Evolutionary conservation across 1,140 invertebrate genomes (phyloP).

Genomic region (Cyclina sinensis): DNA sequence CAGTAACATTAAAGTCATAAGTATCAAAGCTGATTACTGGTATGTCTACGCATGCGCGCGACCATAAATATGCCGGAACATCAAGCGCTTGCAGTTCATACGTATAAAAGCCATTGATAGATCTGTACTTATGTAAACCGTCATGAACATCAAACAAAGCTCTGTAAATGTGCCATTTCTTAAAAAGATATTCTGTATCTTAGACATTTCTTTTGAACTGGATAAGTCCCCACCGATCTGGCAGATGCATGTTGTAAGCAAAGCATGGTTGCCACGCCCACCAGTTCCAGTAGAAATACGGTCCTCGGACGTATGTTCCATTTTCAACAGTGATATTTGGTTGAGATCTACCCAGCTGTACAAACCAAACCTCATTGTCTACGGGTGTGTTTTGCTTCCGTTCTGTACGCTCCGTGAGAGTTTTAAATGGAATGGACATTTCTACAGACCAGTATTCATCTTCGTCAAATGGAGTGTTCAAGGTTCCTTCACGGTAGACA

Average conservation of each 20-base stretch:
- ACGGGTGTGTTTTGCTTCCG: background rate
- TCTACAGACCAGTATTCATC: slow-evolving; percentile 55
- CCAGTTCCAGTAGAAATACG: background rate
- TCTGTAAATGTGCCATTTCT: slow-evolving; percentile 43
- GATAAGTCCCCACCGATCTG: slow-evolving; percentile 47
- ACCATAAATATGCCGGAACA: slow-evolving; percentile 31
- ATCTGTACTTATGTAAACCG: slow-evolving; percentile 5
- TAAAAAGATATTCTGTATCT: background rate
- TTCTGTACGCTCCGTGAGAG: background rate
- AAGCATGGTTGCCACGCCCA: slow-evolving; percentile 51
- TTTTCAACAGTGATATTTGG: background rate
- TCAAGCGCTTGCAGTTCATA: background rate
- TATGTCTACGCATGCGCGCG: slow-evolving; percentile 30
- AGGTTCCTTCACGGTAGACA: slow-evolving; percentile 1
- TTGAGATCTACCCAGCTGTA: background rate
- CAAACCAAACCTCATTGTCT: slow-evolving; percentile 26
- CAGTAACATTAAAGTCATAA: slow-evolving; percentile 6
- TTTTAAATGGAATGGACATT: slow-evolving; percentile 4
- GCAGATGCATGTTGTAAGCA: slow-evolving; percentile 30
- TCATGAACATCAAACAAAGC: slow-evolving; percentile 25
- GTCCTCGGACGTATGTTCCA: background rate
- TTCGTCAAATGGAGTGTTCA: slow-evolving; percentile 20
- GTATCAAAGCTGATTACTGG: background rate
- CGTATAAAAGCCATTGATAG: background rate
- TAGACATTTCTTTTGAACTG: slow-evolving; percentile 22